Evolutionary conservation across 2,113 vertebrate genomes (phyloP), one percentile per base, ranked within the genome.

Genomic region (Scopus umbretta): DNA sequence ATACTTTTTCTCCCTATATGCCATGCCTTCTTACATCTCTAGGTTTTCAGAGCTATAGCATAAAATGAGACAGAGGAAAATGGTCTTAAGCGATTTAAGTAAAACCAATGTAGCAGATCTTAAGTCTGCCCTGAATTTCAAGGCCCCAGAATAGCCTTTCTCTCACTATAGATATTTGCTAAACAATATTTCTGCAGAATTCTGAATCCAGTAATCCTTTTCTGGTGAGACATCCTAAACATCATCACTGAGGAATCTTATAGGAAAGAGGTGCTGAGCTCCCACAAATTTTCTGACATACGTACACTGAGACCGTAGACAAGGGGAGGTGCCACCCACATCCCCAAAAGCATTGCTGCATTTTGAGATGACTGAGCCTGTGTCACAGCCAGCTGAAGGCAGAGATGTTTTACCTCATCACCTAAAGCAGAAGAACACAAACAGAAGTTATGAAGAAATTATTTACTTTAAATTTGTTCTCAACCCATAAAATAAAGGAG

Each of bases 311-410:
- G 98, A 74, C 97, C 97, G 84, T 99, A 98, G 74, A 99, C 96
- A 25, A 99, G 98, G 0, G 99, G 99, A 1, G 98, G 98, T 5
- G 95, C 97, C 52, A 99, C 90, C 99, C 99, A 99, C 92, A 98
- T 98, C 45, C 98, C 98, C 96, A 99, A 93, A 53, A 99, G 98
- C 36, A 98, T 97, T 42, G 99, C 97, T 12, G 99, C 99, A 40
- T 98, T 99, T 95, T 99, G 98, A 61, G 99, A 99, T 16, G 99
- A 98, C 68, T 99, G 99, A 55, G 98, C 98, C 87, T 99, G 99
- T 30, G 97, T 98, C 32, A 98, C 98, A 56, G 98, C 98, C 81
- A 99, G 92, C 19, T 98, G 95, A 96, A 99, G 94, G 92, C 99
- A 99, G 40, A 99, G 97, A 49, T 99, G 98, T 96, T 99, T 99